Evolutionary conservation across 2,113 vertebrate genomes (phyloP).

Genomic region (Zosterops japonicus): DNA sequence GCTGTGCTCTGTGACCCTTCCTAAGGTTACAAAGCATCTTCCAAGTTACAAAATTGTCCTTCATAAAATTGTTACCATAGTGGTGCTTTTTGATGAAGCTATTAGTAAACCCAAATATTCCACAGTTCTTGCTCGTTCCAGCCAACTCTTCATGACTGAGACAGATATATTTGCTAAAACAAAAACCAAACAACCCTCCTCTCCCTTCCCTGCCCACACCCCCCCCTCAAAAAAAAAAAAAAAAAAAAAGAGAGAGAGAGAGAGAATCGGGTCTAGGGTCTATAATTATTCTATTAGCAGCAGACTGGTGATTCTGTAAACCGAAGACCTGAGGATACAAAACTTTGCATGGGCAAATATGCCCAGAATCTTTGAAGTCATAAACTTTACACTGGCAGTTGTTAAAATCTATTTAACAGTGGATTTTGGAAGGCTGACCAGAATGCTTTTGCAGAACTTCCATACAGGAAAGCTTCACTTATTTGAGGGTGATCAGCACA

Average conservation of each 20-base stretch:
- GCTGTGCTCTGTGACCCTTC: background rate
- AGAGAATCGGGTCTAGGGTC: background rate
- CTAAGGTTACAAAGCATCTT: background rate
- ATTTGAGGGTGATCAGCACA: background rate
- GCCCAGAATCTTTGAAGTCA: background rate
- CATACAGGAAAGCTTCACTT: background rate
- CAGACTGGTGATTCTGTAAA: background rate
- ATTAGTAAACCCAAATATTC: background rate
- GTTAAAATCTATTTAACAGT: background rate
- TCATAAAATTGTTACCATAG: background rate
- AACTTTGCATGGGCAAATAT: background rate
- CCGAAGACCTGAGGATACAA: background rate
- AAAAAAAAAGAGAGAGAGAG: background rate
- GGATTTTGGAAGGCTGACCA: background rate
- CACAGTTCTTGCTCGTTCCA: background rate
- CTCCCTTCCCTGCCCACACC: rapidly evolving
- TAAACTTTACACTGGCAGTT: background rate
- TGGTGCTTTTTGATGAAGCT: background rate
- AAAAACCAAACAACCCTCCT: background rate
- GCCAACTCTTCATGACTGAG: background rate
- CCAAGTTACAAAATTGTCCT: background rate
- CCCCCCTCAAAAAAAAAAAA: background rate
- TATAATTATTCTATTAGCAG: background rate
- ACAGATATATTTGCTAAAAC: background rate
- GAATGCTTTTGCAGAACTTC: background rate